Base-by-base conservation (phyloP, 2,113 vertebrate species). In the Pelvicachromis taeniatus region DNA sequence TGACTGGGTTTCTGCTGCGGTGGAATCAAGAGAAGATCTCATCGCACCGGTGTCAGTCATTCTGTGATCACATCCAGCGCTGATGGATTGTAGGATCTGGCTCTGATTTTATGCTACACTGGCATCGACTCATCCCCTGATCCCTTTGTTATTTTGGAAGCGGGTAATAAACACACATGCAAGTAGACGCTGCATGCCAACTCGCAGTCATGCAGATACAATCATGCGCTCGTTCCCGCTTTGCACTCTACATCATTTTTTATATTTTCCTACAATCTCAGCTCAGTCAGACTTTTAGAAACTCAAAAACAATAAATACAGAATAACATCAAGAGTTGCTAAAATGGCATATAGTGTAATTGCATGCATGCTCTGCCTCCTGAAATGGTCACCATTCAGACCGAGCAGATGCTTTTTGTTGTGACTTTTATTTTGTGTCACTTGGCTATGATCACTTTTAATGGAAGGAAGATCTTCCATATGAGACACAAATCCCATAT, bases 81-180 rank as follows among this genome's bases (percentile, higher is more conserved):
- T 93, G 91, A 94, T 93, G 91, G 91, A 91, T 91, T 63, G 79
- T 75, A 16, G 86, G 77, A 45, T 92, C 93, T 95, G 95, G 91
- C 77, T 94, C 88, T 91, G 87, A 93, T 95, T 94, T 95, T 77
- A 78, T 35, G 70, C 78, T 80, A 77, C 85, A 56, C 92, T 88
- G 90, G 86, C 87, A 90, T 88, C 81, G 86, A 88, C 82, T 91
- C 87, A 88, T 89, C 90, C 88, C 52, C 84, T 73, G 23, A 83
- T 81, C 58, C 88, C 78, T 86, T 81, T 87, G 83, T 89, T 92
- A 88, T 91, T 91, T 50, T 90, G 92, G 89, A 92, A 86, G 86
- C 9, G 83, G 40, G 23, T 81, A 87, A 88, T 86, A 86, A 90
- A 91, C 88, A 88, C 73, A 75, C 85, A 52, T 26, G 48, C 17